phyloP scores from a whole-genome alignment of 2,113 vertebrate species.

The Amia ocellicauda region DNA sequence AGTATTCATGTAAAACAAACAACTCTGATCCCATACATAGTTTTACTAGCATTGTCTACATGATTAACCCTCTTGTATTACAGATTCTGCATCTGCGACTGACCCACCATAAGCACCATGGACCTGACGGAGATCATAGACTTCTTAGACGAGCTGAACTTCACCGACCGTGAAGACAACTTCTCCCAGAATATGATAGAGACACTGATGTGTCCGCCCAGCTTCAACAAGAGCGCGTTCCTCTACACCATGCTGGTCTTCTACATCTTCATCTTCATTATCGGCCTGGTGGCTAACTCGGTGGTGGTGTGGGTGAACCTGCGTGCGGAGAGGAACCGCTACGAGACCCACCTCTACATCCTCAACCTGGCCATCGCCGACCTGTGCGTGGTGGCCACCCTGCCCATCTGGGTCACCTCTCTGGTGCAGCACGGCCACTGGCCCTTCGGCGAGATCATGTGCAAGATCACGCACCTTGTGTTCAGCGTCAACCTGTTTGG shows the following conservation, averaged over 20 bases:
- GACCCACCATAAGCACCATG: constrained; percentile 62
- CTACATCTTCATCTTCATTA: constrained; percentile 87
- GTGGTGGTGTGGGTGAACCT: constrained; percentile 92
- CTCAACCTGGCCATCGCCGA: constrained; percentile 84
- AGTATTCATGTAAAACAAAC: no score
- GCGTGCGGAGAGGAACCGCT: constrained; percentile 75
- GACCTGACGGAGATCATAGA: constrained; percentile 65
- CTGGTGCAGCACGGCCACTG: constrained; percentile 81
- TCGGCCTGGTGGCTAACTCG: constrained; percentile 82
- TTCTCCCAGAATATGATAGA: constrained; percentile 72
- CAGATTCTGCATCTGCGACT: constrained; percentile 35
- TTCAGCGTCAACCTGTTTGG: constrained; percentile 87
- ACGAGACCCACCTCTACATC: constrained; percentile 90
- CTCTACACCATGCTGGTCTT: constrained; percentile 80
- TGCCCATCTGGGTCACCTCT: constrained; percentile 82
- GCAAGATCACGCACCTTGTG: constrained; percentile 83
- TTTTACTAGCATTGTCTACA: no score
- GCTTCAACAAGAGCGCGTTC: constrained; percentile 71
- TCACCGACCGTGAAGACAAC: constrained; percentile 66
- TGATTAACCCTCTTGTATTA: no score
- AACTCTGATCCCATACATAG: no score
- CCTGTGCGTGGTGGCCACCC: constrained; percentile 81
- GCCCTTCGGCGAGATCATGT: constrained; percentile 79
- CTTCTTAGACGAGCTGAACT: constrained; percentile 68
- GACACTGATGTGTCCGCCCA: constrained; percentile 61